Percentiles rank a stretch among this genome's conserved stretches.
Evolutionary conservation across 1,140 invertebrate species (phyloP).

Genomic region (Probaryconus sp.): DNA sequence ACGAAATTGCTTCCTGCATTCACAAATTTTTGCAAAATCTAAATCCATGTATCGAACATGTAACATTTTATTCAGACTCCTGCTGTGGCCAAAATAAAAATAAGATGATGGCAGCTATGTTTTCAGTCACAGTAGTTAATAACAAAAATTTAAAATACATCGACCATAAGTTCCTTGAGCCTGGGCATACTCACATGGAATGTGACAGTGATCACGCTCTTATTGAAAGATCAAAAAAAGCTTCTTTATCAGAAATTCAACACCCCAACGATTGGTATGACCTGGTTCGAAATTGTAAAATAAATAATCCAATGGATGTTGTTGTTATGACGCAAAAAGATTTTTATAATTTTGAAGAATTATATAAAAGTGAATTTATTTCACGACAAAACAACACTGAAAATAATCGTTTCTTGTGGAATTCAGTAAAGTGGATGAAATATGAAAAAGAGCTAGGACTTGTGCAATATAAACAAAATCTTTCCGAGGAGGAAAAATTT

Average conservation of each 20-base stretch:
- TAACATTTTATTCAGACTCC: conserved; percentile 66
- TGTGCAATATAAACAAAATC: not conserved
- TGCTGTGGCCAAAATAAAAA: conserved; percentile 70
- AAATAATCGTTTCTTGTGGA: not conserved
- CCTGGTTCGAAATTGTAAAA: not conserved
- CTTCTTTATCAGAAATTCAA: conserved; percentile 1
- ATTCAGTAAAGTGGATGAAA: not conserved
- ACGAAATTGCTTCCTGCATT: conserved; percentile 65
- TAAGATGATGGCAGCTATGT: conserved; percentile 58
- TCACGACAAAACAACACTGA: not conserved
- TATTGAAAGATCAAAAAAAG: conserved; percentile 56
- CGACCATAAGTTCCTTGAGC: conserved; percentile 69
- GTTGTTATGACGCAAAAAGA: not conserved
- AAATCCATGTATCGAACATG: conserved; percentile 32
- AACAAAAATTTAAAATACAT: conserved; percentile 48
- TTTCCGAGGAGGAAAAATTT: not conserved
- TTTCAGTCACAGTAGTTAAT: conserved; percentile 30
- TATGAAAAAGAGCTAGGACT: not conserved
- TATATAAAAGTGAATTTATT: not conserved
- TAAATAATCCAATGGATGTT: not conserved
- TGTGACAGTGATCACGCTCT: conserved; percentile 61
- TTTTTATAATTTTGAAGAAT: not conserved
- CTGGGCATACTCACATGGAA: conserved; percentile 67
- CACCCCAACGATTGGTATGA: conserved; percentile 8
- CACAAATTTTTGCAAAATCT: conserved; percentile 47